Evolutionary conservation across 2,113 vertebrate species (phyloP).

Genomic region (Nycticryphes semicollaris): DNA sequence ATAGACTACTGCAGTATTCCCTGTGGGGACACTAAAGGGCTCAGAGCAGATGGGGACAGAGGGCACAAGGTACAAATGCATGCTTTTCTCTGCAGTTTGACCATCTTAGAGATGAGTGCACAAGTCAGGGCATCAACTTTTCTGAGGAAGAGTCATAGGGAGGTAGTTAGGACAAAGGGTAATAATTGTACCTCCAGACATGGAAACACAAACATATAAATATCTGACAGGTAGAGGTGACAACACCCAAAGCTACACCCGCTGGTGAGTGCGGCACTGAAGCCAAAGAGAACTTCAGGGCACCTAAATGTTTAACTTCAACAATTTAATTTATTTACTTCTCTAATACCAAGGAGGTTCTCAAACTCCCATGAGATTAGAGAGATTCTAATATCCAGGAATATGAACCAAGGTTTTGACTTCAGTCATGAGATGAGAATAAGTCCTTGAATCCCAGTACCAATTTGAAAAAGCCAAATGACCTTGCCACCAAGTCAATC

Average conservation of each 20-base stretch:
- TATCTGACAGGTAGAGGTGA: background rate
- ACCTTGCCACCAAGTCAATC: background rate
- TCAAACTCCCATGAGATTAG: background rate
- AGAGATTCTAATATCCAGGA: background rate
- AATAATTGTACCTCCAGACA: background rate
- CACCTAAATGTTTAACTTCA: background rate
- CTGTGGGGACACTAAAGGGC: background rate
- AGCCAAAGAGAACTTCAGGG: background rate
- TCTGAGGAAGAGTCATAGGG: background rate
- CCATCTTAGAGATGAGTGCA: background rate
- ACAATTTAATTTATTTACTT: background rate
- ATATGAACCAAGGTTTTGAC: background rate
- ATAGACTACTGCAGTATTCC: background rate
- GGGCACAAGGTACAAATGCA: no score
- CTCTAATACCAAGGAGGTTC: background rate
- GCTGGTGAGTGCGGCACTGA: rapidly evolving
- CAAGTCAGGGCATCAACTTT: background rate
- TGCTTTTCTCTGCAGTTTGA: background rate
- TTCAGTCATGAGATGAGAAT: background rate
- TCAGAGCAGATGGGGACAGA: background rate
- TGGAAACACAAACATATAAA: background rate
- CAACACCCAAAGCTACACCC: background rate
- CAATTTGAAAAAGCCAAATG: background rate
- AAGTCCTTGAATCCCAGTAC: background rate
- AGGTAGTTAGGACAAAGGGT: background rate